phyloP scores from a whole-genome alignment of 1,140 invertebrate species.

The Atta cephalotes region DNA sequence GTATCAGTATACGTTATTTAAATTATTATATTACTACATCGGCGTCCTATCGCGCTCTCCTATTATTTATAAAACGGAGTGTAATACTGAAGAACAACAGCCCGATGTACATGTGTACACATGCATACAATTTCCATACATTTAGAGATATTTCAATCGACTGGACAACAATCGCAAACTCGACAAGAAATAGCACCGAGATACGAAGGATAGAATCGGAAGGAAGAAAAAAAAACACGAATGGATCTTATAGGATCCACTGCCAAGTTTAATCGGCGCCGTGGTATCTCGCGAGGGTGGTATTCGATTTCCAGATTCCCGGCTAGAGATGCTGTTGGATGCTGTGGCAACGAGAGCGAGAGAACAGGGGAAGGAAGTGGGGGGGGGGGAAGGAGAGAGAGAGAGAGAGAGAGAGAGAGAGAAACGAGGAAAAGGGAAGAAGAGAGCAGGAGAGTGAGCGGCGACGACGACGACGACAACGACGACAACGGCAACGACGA shows the following conservation, averaged over 20 bases:
- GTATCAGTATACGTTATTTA: neutral
- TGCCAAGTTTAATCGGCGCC: constrained; percentile 62
- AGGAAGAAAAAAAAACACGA: constrained; percentile 4
- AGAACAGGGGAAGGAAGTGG: neutral
- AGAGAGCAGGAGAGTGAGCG: no score
- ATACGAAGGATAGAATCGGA: neutral
- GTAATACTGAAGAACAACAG: neutral
- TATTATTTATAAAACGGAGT: constrained; percentile 3
- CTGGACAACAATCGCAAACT: neutral
- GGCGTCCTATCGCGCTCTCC: neutral
- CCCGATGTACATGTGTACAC: neutral
- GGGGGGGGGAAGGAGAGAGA: neutral
- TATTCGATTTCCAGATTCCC: constrained; percentile 71
- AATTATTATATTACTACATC: constrained; percentile 16
- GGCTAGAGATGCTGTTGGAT: constrained; percentile 67
- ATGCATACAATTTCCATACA: neutral
- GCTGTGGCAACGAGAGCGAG: neutral
- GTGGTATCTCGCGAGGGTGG: constrained; percentile 55
- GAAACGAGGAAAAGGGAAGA: no score
- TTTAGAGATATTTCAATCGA: constrained; percentile 1
- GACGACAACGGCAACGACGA: no score
- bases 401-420: neutral
- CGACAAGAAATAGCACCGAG: neutral
- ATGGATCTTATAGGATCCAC: constrained; percentile 41
- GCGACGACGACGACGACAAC: no score